Percentiles rank a stretch among this genome's conserved stretches.
phyloP scores from a whole-genome alignment of 2,113 vertebrate species.

The Semnornis frantzii region DNA sequence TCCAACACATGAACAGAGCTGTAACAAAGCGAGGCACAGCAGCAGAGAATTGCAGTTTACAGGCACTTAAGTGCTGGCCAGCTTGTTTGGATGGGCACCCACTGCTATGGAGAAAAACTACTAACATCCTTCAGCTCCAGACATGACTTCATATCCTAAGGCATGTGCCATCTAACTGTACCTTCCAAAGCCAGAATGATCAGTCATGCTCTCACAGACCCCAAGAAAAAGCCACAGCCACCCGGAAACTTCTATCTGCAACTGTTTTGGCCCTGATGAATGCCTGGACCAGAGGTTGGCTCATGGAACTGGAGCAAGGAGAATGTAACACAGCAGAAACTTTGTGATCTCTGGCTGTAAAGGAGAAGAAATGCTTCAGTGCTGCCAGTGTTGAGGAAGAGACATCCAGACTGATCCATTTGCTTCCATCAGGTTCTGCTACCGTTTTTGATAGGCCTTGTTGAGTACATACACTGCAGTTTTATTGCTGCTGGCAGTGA shows the following conservation, averaged over 20 bases:
- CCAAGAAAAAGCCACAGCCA: conserved; percentile 7
- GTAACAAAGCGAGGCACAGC: background rate
- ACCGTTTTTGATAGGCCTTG: background rate
- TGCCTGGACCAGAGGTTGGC: background rate
- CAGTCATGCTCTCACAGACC: background rate
- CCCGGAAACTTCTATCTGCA: background rate
- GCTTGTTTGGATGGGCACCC: conserved; percentile 63
- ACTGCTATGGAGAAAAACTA: conserved; percentile 56
- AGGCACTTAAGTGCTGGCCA: conserved; percentile 10
- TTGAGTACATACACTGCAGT: background rate
- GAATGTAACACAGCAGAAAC: background rate
- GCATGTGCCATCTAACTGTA: conserved; percentile 6
- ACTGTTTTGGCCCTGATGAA: background rate
- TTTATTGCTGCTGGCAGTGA: background rate
- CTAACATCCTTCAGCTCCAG: conserved; percentile 62
- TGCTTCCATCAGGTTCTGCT: background rate
- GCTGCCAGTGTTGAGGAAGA: background rate
- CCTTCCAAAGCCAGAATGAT: conserved; percentile 9
- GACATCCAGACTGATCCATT: background rate
- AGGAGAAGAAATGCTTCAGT: background rate
- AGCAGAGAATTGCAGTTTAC: background rate
- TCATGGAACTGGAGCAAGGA: background rate
- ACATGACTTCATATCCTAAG: conserved; percentile 71
- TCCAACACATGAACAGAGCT: background rate
- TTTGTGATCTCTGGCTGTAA: background rate